Conservation (phyloP, 2,888 invertebrate genomes). For the Arrhopalites spinosus region DNA sequence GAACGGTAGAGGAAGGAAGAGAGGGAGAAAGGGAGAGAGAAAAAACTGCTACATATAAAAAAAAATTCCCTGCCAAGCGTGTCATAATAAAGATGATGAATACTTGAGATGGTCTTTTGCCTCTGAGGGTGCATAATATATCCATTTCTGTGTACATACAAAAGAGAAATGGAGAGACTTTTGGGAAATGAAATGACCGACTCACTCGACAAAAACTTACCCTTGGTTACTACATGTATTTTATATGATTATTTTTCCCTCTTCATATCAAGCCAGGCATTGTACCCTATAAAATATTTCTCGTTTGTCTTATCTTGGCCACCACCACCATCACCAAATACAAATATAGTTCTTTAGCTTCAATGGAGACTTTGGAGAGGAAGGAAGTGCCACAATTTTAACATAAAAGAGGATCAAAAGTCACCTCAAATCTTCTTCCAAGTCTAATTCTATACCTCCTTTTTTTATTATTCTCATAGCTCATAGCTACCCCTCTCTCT, state of each 20-base stretch:
- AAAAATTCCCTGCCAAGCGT: conserved; percentile 37
- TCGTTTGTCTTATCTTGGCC: neutral
- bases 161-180: neutral
- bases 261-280: neutral
- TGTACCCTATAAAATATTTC: neutral
- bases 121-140: conserved; percentile 53
- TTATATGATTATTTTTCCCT: neutral
- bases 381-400: neutral
- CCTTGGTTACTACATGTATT: neutral
- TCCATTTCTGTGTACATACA: conserved; percentile 37
- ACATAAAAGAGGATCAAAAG: conserved; percentile 28
- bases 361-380: neutral
- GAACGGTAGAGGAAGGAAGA: conserved; percentile 31
- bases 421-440: conserved; percentile 18
- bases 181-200: conserved; percentile 35
- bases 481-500: too few relatives aligned
- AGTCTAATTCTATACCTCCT: conserved; percentile 9
- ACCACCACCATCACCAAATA: neutral
- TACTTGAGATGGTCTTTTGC: conserved; percentile 40
- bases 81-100: conserved; percentile 54
- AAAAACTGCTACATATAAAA: conserved; percentile 30
- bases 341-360: neutral
- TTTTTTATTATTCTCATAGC: neutral
- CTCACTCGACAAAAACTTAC: neutral
- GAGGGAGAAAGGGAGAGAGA: conserved; percentile 9